A percentile compares a stretch with the other conserved stretches of the same genome.
Conservation (phyloP, 1,140 invertebrate genomes). For the Drosophila serrata region DNA sequence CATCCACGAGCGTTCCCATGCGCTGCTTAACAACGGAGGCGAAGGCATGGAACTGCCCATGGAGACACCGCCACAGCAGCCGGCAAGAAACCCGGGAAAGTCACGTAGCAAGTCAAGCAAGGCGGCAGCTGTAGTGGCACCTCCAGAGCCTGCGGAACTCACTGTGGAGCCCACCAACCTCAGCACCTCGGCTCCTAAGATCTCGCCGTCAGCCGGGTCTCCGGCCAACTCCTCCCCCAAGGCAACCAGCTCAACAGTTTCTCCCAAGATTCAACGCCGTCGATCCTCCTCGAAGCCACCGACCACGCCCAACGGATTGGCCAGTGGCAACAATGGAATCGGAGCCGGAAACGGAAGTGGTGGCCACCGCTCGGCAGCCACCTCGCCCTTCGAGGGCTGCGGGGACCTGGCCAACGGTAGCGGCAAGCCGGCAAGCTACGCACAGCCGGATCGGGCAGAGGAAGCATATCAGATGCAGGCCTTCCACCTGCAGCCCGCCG, state of each 20-base stretch:
- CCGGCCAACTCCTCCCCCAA: slow-evolving; percentile 38
- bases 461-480: slow-evolving; percentile 81
- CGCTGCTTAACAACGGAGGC: slow-evolving; percentile 70
- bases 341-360: slow-evolving; percentile 9
- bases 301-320: slow-evolving; percentile 52
- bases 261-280: slow-evolving; percentile 35
- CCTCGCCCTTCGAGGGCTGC: slow-evolving; percentile 71
- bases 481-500: slow-evolving; percentile 77
- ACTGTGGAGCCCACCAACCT: slow-evolving; percentile 65
- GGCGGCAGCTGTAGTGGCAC: slow-evolving; percentile 1
- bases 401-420: slow-evolving; percentile 67
- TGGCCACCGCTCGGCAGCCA: slow-evolving; percentile 65
- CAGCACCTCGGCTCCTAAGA: slow-evolving; percentile 37
- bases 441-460: slow-evolving; percentile 62
- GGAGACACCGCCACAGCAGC: slow-evolving; percentile 26
- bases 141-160: slow-evolving; percentile 3
- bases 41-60: slow-evolving; percentile 47
- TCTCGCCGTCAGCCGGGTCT: slow-evolving; percentile 21
- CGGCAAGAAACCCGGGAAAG: slow-evolving; percentile 16
- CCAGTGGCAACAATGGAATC: slow-evolving; percentile 16
- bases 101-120: slow-evolving; percentile 43
- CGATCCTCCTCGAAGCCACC: slow-evolving; percentile 17
- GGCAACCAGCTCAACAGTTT: slow-evolving; percentile 25
- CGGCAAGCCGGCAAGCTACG: slow-evolving; percentile 71
- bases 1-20: slow-evolving; percentile 94